These are phyloP conservation scores for Monochamus saltuarius DNA, from an alignment of 1,140 invertebrate species.

Conservation along the genomic window DNA sequence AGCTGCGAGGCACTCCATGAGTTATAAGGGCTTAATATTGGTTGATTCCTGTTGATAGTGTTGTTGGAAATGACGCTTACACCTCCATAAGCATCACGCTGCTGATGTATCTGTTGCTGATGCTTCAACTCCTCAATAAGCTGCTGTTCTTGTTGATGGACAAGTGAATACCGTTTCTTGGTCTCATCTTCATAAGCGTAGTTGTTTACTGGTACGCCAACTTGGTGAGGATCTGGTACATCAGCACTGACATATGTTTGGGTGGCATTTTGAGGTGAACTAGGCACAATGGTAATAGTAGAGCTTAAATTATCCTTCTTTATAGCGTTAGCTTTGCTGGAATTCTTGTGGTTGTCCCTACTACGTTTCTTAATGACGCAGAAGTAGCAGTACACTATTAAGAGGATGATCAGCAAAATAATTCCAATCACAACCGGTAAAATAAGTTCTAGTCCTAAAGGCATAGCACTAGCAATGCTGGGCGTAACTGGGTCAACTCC, in stretches of 20 bases:
- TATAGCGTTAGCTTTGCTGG: conserved; percentile 33
- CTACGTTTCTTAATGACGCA: conserved; percentile 50
- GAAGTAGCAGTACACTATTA: conserved; percentile 54
- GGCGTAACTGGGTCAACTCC: conserved; percentile 37
- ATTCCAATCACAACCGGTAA: conserved; percentile 52
- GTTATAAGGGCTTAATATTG: conserved; percentile 57
- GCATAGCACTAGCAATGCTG: conserved; percentile 39
- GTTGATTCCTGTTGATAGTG: conserved; percentile 50
- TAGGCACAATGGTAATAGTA: conserved; percentile 50
- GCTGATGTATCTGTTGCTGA: conserved; percentile 33
- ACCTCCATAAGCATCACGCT: conserved; percentile 43
- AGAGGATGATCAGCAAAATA: conserved; percentile 48
- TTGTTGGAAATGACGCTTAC: conserved; percentile 51
- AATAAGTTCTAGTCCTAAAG: conserved; percentile 51
- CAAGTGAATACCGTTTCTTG: conserved; percentile 56
- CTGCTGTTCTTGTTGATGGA: conserved; percentile 52
- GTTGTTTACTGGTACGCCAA: conserved; percentile 50
- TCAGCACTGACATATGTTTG: conserved; percentile 42
- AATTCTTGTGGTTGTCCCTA: conserved; percentile 39
- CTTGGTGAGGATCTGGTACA: conserved; percentile 48
- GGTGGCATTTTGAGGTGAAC: conserved; percentile 37
- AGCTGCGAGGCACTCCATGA: conserved; percentile 62
- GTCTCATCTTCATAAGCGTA: conserved; percentile 51
- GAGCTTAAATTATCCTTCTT: conserved; percentile 48
- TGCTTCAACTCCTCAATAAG: conserved; percentile 51